These are phyloP conservation scores for Cardiocondyla obscurior DNA, from an alignment of 1,140 invertebrate genomes.

Conservation along the genomic window DNA sequence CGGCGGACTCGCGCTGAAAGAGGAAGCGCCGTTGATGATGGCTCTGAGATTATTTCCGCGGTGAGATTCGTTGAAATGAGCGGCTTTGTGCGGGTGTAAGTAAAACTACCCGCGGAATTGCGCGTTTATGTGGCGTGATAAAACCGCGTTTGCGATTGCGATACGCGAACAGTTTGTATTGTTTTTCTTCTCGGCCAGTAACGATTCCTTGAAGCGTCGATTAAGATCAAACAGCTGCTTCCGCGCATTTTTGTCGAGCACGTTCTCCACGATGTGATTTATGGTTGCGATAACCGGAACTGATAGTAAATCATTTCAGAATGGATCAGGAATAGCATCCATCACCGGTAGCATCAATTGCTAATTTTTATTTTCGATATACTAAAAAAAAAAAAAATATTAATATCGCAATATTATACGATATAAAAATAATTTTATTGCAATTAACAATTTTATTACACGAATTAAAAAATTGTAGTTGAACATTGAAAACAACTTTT, in stretches of 20 bases:
- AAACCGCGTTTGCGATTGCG: not conserved
- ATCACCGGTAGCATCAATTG: not conserved
- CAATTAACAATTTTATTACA: not conserved
- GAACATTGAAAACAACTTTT: not conserved
- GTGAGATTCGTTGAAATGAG: slow-evolving; percentile 23
- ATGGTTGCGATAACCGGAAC: slow-evolving; percentile 8
- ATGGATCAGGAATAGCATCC: no score
- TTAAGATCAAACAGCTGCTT: slow-evolving; percentile 40
- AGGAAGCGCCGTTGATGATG: slow-evolving; percentile 39
- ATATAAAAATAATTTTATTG: not conserved
- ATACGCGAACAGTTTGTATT: slow-evolving; percentile 5
- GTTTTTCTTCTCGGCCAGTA: slow-evolving; percentile 4
- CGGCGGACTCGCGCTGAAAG: slow-evolving; percentile 24
- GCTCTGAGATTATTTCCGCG: slow-evolving; percentile 9
- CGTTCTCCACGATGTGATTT: not conserved
- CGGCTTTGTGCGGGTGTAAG: not conserved
- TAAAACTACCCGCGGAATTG: not conserved
- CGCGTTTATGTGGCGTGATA: slow-evolving; percentile 1
- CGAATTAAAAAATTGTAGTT: not conserved
- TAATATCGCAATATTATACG: not conserved
- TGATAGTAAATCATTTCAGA: slow-evolving; percentile 4
- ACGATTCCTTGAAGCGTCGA: slow-evolving; percentile 26
- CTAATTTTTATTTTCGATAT: not conserved
- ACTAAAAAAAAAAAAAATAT: not conserved
- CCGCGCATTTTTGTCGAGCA: not conserved